Percentiles rank a stretch among this genome's conserved stretches.
Evolutionary conservation across 2,797 vertebrate species (phyloP).

Genomic region (Darevskia nairensis): DNA sequence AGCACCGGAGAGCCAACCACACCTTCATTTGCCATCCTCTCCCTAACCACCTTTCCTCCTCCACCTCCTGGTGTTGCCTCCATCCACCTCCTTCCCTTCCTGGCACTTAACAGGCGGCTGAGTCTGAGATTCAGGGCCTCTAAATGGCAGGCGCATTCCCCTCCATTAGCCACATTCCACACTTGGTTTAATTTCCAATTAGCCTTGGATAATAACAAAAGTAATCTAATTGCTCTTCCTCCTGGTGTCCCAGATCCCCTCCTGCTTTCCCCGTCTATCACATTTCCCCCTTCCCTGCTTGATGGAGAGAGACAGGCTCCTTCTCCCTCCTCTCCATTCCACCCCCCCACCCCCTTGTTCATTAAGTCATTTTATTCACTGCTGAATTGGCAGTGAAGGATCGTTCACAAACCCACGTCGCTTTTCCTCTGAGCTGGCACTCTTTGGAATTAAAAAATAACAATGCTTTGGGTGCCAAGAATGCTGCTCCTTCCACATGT

Average conservation of each 20-base stretch:
- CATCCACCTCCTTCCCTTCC: conserved; percentile 17
- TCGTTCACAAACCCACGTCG: neutral
- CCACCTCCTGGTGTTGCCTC: neutral
- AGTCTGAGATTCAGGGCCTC: conserved; percentile 62
- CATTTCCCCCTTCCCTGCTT: conserved; percentile 46
- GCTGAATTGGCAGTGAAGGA: neutral
- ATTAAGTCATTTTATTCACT: conserved; percentile 22
- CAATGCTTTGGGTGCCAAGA: neutral
- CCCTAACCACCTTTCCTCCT: neutral
- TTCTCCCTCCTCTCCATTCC: neutral
- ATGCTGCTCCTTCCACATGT: neutral
- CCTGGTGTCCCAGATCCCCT: conserved; percentile 40
- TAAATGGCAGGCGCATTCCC: conserved; percentile 61
- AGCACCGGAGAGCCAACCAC: no score
- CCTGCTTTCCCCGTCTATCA: neutral
- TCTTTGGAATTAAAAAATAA: neutral
- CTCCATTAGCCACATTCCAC: conserved; percentile 72
- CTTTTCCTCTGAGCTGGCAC: neutral
- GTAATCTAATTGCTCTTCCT: conserved; percentile 64
- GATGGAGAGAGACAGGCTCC: neutral
- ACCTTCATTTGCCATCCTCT: neutral
- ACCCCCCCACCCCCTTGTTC: neutral
- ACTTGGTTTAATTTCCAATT: conserved; percentile 77
- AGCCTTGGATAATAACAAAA: conserved; percentile 59
- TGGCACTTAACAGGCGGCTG: conserved; percentile 42